Conservation (phyloP, 2,888 invertebrate genomes). For the Alentia gelatinosa region DNA sequence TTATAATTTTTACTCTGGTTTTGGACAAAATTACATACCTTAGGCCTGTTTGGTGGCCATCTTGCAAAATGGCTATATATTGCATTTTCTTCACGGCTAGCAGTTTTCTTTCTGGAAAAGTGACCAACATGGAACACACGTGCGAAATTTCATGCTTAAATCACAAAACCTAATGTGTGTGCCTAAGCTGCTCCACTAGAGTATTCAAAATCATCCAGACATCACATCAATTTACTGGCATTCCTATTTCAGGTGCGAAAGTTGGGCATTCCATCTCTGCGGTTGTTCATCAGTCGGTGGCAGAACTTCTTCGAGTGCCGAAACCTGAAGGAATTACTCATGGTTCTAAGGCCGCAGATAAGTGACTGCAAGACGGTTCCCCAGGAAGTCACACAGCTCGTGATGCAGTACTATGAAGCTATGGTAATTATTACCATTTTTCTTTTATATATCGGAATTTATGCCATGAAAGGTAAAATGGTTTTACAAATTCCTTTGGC, state of each 20-base stretch:
- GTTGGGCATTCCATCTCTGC: slow-evolving; percentile 58
- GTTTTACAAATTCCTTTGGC: no score
- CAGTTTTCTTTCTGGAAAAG: no score
- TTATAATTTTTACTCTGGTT: no score
- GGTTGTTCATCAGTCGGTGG: slow-evolving; percentile 57
- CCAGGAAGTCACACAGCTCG: slow-evolving; percentile 18
- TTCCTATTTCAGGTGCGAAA: slow-evolving; percentile 9
- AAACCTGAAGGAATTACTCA: slow-evolving; percentile 55
- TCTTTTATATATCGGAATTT: no score
- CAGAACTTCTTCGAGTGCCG: slow-evolving; percentile 54
- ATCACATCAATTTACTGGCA: neutral
- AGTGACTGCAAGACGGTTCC: neutral
- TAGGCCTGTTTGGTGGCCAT: no score
- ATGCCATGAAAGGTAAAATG: no score
- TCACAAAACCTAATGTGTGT: neutral
- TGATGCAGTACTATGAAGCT: slow-evolving; percentile 50
- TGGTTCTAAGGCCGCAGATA: slow-evolving; percentile 47
- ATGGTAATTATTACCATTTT: no score
- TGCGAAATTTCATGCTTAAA: neutral
- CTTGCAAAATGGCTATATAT: no score
- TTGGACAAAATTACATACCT: no score
- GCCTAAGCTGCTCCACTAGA: neutral
- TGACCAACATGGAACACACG: no score
- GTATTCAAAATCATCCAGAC: neutral
- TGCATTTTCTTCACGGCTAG: no score